Percentiles rank a stretch among this genome's conserved stretches.
phyloP scores from a whole-genome alignment of 2,888 invertebrate species.

The Orthosia cruda region DNA sequence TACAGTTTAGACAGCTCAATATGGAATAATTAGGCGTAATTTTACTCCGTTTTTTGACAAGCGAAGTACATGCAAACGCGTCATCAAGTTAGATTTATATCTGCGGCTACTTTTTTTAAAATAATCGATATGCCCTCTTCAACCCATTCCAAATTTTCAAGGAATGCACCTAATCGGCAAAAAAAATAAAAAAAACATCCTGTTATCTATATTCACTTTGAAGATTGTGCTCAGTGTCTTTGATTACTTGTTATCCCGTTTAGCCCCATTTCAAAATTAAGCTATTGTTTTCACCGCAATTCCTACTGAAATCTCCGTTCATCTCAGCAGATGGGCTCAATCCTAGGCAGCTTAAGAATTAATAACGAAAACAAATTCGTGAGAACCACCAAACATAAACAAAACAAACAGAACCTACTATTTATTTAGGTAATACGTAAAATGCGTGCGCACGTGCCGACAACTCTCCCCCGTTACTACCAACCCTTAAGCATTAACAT shows the following conservation, averaged over 20 bases:
- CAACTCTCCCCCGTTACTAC: conserved; percentile 73
- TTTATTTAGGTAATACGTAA: conserved; percentile 91
- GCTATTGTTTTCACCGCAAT: conserved; percentile 27
- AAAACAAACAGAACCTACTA: conserved; percentile 80
- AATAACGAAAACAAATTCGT: conserved; percentile 81
- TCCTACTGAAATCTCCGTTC: conserved; percentile 24
- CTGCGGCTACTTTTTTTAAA: too few relatives aligned
- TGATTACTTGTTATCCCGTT: conserved; percentile 3
- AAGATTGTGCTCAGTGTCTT: not conserved
- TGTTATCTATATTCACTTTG: not conserved
- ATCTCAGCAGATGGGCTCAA: conserved; percentile 41
- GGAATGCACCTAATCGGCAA: not conserved
- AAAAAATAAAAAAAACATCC: too few relatives aligned
- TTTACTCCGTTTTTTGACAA: too few relatives aligned
- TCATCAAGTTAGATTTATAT: too few relatives aligned
- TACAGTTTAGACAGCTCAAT: too few relatives aligned
- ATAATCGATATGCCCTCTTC: too few relatives aligned
- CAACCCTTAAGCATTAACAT: conserved; percentile 66
- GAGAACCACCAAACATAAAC: conserved; percentile 84
- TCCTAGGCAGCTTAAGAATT: conserved; percentile 62
- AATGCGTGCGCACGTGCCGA: conserved; percentile 89
- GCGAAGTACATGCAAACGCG: too few relatives aligned
- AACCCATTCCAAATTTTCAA: not conserved
- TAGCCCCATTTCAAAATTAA: conserved; percentile 8
- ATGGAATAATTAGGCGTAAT: too few relatives aligned